These are phyloP conservation scores for Vimba vimba DNA, from an alignment of 2,113 vertebrate genomes.

Conservation along the genomic window DNA sequence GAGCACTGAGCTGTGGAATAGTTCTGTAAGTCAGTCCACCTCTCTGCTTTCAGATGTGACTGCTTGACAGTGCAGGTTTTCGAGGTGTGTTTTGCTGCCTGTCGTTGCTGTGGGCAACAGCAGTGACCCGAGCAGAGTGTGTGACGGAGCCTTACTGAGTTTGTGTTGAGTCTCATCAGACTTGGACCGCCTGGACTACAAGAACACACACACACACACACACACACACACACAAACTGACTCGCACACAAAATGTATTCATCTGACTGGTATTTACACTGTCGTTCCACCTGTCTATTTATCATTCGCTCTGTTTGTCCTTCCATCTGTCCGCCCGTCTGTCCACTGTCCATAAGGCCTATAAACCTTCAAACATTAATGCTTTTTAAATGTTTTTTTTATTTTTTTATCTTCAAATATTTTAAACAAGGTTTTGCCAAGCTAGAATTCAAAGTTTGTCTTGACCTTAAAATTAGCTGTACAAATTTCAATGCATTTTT, in stretches of 20 bases:
- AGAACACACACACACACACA: background rate
- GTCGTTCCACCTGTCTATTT: background rate
- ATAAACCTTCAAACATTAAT: no score
- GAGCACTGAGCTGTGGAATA: slow-evolving; percentile 45
- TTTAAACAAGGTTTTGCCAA: no score
- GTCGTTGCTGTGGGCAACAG: slow-evolving; percentile 35
- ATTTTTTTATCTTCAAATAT: no score
- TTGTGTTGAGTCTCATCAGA: slow-evolving; percentile 40
- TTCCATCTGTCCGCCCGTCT: background rate
- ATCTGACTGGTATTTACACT: background rate
- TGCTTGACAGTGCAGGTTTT: slow-evolving; percentile 15
- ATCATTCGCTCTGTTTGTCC: background rate
- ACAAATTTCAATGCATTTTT: no score
- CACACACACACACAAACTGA: slow-evolving; percentile 1
- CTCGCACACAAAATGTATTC: background rate
- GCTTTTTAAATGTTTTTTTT: no score
- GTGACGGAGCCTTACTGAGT: slow-evolving; percentile 49
- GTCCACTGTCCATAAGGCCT: no score
- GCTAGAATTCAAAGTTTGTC: no score
- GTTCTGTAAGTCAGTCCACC: slow-evolving; percentile 17
- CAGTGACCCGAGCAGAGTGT: slow-evolving; percentile 48
- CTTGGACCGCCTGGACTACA: background rate
- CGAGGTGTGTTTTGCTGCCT: slow-evolving; percentile 21
- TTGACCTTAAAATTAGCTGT: no score
- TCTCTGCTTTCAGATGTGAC: slow-evolving; percentile 23